Conservation (phyloP, 2,888 invertebrate species). For the Eupithecia subfuscata region DNA sequence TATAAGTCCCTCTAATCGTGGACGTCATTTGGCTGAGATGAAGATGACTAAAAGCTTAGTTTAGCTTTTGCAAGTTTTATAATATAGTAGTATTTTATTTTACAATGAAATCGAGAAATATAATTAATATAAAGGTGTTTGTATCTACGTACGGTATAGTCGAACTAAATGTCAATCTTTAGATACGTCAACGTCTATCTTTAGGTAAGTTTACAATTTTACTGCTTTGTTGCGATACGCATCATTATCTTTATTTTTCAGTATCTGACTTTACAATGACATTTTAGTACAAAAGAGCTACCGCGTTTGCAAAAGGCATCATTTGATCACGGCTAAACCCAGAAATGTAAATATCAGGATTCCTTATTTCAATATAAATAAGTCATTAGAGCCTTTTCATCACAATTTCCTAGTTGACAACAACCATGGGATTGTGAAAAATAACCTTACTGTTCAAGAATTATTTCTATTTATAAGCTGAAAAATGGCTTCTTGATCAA, state of each 20-base stretch:
- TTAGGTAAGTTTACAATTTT: neutral
- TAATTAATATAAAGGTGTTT: too few relatives aligned
- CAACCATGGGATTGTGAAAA: too few relatives aligned
- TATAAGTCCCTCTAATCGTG: neutral
- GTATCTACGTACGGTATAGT: neutral
- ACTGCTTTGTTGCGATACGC: conserved; percentile 1
- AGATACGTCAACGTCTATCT: neutral
- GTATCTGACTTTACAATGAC: neutral
- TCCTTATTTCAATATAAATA: neutral
- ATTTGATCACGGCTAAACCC: conserved; percentile 14
- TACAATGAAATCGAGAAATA: too few relatives aligned
- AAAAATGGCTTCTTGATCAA: neutral
- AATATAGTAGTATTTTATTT: too few relatives aligned
- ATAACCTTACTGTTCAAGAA: too few relatives aligned
- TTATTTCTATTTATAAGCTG: too few relatives aligned
- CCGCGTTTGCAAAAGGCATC: conserved; percentile 5
- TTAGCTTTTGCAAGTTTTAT: too few relatives aligned
- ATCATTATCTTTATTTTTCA: neutral
- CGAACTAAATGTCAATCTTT: neutral
- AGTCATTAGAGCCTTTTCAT: neutral
- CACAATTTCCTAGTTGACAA: too few relatives aligned
- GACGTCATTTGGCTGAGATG: neutral
- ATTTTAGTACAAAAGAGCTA: conserved; percentile 1
- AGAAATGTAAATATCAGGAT: neutral
- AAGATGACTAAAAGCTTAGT: too few relatives aligned